Evolutionary conservation across 2,797 vertebrate species (phyloP).

Genomic region (Pseudochirops corinnae): DNA sequence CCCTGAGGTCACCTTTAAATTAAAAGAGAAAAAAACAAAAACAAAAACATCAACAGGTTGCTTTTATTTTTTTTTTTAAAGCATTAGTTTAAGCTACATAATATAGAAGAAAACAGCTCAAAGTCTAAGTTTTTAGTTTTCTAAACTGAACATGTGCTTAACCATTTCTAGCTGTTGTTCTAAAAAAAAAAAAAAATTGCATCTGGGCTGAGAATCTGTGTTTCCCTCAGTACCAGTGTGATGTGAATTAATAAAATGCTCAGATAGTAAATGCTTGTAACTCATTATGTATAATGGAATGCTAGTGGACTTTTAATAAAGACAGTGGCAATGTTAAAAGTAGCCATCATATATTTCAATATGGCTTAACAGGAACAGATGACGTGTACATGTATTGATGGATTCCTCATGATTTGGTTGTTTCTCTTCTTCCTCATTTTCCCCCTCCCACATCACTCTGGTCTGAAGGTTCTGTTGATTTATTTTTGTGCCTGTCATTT

Average conservation of each 20-base stretch:
- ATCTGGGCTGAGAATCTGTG: conserved; percentile 75
- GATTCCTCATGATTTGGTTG: conserved; percentile 78
- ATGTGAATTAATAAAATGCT: conserved; percentile 75
- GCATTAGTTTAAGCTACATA: conserved; percentile 40
- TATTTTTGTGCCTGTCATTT: conserved; percentile 93
- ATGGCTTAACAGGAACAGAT: conserved; percentile 56
- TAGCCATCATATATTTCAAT: conserved; percentile 57
- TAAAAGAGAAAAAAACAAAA: conserved; percentile 13
- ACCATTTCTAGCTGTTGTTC: conserved; percentile 66
- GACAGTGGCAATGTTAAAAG: conserved; percentile 20
- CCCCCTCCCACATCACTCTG: conserved; percentile 73
- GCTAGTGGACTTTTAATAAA: conserved; percentile 44
- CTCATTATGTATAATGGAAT: conserved; percentile 9
- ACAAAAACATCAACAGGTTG: conserved; percentile 52
- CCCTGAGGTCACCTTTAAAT: not conserved
- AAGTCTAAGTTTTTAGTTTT: conserved; percentile 65
- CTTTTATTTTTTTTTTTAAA: conserved; percentile 2
- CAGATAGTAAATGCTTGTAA: conserved; percentile 66
- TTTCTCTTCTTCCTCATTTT: conserved; percentile 82
- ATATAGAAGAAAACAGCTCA: conserved; percentile 45
- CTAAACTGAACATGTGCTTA: conserved; percentile 59
- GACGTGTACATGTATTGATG: conserved; percentile 66
- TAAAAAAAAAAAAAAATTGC: conserved; percentile 60
- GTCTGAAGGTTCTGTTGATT: conserved; percentile 87
- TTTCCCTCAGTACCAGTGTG: conserved; percentile 67